phyloP scores from a whole-genome alignment of 37 sponge, comb jelly and placozoan species.

The Cliona cf. orientalis region DNA sequence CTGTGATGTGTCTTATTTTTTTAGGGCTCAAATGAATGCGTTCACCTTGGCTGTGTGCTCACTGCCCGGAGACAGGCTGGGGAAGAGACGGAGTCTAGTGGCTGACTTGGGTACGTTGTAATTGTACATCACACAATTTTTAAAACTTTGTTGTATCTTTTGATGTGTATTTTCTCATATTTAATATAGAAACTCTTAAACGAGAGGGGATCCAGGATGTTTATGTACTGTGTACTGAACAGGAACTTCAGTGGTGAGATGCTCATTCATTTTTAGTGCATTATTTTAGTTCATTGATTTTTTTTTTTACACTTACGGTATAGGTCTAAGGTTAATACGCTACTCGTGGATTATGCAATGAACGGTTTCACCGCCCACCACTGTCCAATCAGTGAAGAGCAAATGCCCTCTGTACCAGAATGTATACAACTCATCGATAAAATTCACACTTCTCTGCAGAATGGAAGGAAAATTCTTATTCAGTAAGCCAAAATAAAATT shows the following conservation, averaged over 20 bases:
- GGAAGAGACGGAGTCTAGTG: conserved; percentile 62
- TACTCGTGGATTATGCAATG: conserved; percentile 54
- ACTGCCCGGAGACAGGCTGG: conserved; percentile 61
- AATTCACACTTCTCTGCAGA: conserved; percentile 21
- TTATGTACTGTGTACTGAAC: conserved; percentile 78
- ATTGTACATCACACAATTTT: neutral
- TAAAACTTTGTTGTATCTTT: neutral
- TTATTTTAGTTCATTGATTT: no score
- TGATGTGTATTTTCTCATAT: neutral
- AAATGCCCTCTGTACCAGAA: conserved; percentile 22
- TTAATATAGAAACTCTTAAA: conserved; percentile 51
- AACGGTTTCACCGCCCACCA: conserved; percentile 62
- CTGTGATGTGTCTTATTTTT: neutral
- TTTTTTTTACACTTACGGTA: neutral
- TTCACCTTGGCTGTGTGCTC: conserved; percentile 44
- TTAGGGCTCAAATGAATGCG: conserved; percentile 38
- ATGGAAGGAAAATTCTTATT: conserved; percentile 39
- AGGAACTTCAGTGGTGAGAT: conserved; percentile 66
- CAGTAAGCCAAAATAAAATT: conserved; percentile 49
- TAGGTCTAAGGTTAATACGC: conserved; percentile 60
- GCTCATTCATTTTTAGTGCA: neutral
- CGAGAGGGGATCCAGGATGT: conserved; percentile 64
- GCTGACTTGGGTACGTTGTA: conserved; percentile 66
- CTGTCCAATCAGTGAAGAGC: conserved; percentile 48
- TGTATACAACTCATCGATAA: conserved; percentile 52